Evolutionary conservation across 2,113 vertebrate genomes (phyloP), one percentile per base, ranked within the genome.

Genomic region (Piprites chloris): DNA sequence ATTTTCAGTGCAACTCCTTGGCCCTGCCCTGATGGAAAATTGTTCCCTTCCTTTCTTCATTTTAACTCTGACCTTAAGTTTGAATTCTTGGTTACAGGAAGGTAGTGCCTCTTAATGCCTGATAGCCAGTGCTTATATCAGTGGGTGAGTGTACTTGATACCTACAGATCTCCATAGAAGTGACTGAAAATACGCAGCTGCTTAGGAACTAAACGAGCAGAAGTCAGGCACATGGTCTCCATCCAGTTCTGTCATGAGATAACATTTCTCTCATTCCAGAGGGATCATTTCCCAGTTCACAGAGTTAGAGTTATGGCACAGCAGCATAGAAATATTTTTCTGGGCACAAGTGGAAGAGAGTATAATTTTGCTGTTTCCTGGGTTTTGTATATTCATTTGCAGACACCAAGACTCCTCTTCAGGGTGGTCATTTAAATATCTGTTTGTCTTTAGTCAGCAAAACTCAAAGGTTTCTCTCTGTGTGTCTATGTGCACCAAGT

Each of bases 181-280:
- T 76, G 49, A 41, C 37, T 42, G 61, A 69, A 81, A 87, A 85
- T 41, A 49, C 47, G 89, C 52, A 61, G 46, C 89, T 82, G 37
- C 63, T 59, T 49, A 65, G 37, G 30, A 76, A 18, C 21, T 44
- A 71, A 89, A 85, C 41, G 87, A 66, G 65, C 59, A 44, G 42
- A 68, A 65, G 17, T 80, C 61, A 52, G 47, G 15, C 47, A 55
- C 39, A 11, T 1, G 5, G 18, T 77, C 50, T 96, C 22, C 24
- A 53, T 87, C 71, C 75, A 71, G 2, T 86, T 93, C 75, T 74
- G 65, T 67, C 82, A 71, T 5, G 4, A 88, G 61, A 55, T 56
- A 94, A 85, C 63, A 81, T 77, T 90, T 83, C 72, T 94, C 32
- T 87, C 84, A 84, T 95, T 91, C 80, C 73, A 75, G 50, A 94